These are phyloP conservation scores for Phymorhynchus buccinoides DNA, from an alignment of 1,140 invertebrate species.

Conservation along the genomic window DNA sequence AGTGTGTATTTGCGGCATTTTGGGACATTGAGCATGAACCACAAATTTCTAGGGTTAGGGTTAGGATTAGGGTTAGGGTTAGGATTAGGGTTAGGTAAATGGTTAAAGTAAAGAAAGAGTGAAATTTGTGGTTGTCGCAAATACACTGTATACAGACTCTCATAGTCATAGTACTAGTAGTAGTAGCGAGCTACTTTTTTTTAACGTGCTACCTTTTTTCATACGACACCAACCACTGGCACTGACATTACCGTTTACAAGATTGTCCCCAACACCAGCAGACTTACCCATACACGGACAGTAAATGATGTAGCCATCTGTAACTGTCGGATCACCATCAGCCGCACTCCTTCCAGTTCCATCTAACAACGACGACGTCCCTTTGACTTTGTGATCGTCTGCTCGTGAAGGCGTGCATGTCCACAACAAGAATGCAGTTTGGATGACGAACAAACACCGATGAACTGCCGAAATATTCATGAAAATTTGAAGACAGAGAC, in stretches of 20 bases:
- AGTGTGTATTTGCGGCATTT: too few species aligned
- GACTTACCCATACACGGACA: conserved; percentile 94
- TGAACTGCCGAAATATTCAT: background rate
- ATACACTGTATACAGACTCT: too few species aligned
- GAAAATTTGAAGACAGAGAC: background rate
- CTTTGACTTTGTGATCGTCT: background rate
- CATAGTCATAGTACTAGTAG: too few species aligned
- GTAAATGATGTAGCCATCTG: conserved; percentile 84
- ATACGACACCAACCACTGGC: background rate
- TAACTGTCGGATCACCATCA: conserved; percentile 43
- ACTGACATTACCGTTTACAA: background rate
- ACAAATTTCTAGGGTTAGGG: too few species aligned
- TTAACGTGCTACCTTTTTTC: too few species aligned
- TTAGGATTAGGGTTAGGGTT: too few species aligned
- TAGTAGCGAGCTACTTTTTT: background rate
- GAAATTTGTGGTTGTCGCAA: too few species aligned
- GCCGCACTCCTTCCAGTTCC: too few species aligned
- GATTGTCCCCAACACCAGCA: background rate
- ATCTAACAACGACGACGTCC: background rate
- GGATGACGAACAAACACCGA: background rate
- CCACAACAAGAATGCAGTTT: background rate
- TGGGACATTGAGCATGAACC: too few species aligned
- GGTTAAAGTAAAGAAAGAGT: too few species aligned
- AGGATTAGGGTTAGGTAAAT: too few species aligned
- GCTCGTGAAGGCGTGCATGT: background rate